phyloP scores from a whole-genome alignment of 1,140 invertebrate genomes.

The Diorhabda carinulata region DNA sequence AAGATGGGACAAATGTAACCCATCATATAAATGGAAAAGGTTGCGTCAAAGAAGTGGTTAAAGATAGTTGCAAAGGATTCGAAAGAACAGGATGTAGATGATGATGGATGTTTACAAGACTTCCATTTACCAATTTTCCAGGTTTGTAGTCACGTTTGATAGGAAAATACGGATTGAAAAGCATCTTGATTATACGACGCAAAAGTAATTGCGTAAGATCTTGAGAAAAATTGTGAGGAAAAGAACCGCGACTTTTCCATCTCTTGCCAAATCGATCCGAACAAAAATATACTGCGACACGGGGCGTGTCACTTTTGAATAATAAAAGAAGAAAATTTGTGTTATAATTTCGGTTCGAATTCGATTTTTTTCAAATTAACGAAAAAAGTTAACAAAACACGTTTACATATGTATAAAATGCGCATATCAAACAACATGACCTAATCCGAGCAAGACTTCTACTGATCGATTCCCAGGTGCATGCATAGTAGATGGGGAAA shows the following conservation, averaged over 20 bases:
- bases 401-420: constrained; percentile 15
- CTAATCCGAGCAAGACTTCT: constrained; percentile 34
- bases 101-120: no score
- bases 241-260: constrained; percentile 13
- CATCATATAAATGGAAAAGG: no score
- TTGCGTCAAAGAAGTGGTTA: no score
- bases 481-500: constrained; percentile 28
- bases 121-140: no score
- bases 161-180: no score
- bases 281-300: constrained; percentile 20
- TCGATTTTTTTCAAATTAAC: background rate
- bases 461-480: constrained; percentile 37
- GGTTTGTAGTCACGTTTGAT: no score
- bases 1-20: no score
- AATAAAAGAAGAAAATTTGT: background rate
- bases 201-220: no score
- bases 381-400: background rate
- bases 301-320: constrained; percentile 11
- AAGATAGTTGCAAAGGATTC: no score
- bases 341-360: background rate
- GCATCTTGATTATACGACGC: no score
- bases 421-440: constrained; percentile 33
- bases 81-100: no score
- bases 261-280: constrained; percentile 9
- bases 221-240: background rate